These are phyloP conservation scores for Anolis sagrei DNA, from an alignment of 2,113 vertebrate genomes.

Conservation along the genomic window DNA sequence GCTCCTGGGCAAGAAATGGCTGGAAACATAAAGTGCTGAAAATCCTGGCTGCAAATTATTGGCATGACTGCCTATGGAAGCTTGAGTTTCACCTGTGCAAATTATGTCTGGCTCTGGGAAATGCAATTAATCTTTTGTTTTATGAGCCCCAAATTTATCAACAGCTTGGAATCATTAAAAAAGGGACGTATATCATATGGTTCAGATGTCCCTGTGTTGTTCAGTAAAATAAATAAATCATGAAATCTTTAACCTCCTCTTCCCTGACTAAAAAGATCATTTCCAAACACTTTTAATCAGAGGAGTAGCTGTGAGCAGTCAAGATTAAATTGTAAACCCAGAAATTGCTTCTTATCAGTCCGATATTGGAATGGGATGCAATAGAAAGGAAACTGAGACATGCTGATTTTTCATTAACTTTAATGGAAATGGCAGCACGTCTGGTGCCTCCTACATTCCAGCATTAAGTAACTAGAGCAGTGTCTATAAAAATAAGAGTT, in stretches of 20 bases:
- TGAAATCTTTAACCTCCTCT: slow-evolving; percentile 22
- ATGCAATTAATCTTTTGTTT: slow-evolving; percentile 38
- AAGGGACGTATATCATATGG: background rate
- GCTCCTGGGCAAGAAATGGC: background rate
- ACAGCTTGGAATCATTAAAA: slow-evolving; percentile 45
- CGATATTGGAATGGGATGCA: background rate
- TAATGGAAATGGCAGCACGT: slow-evolving; percentile 23
- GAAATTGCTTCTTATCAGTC: background rate
- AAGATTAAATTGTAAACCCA: slow-evolving; percentile 17
- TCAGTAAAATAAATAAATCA: slow-evolving; percentile 38
- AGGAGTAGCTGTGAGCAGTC: background rate
- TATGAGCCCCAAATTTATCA: slow-evolving; percentile 47
- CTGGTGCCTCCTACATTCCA: slow-evolving; percentile 19
- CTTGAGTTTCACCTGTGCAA: slow-evolving; percentile 35
- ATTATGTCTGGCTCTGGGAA: slow-evolving; percentile 36
- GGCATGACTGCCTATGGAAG: slow-evolving; percentile 15
- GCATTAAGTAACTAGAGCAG: slow-evolving; percentile 19
- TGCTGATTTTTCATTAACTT: slow-evolving; percentile 43
- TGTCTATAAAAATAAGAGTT: background rate
- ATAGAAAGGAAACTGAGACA: background rate
- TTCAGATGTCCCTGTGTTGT: slow-evolving; percentile 34
- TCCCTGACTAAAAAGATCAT: background rate
- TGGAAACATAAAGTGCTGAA: slow-evolving; percentile 16
- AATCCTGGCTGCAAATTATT: slow-evolving; percentile 3
- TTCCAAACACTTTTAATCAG: slow-evolving; percentile 3